Evolutionary conservation across 1,140 invertebrate species (phyloP).

Genomic region (Arctopsyche grandis): DNA sequence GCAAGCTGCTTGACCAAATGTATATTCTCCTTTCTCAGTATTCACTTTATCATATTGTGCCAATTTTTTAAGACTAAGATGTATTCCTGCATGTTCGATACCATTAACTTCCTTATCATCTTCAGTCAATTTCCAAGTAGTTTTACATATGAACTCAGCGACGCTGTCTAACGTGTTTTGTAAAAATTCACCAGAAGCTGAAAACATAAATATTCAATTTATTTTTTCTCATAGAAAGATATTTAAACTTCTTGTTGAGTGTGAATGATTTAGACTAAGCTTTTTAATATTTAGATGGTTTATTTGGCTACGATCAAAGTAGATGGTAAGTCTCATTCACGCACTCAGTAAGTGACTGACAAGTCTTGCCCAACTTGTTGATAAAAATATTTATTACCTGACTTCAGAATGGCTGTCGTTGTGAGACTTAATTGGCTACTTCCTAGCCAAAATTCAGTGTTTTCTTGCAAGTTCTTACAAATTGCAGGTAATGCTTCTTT

Average conservation of each 20-base stretch:
- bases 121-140: conserved; percentile 60
- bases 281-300: too few relatives aligned
- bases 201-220: conserved; percentile 40
- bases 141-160: conserved; percentile 57
- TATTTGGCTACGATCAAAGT: too few relatives aligned
- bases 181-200: conserved; percentile 42
- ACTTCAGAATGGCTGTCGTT: conserved; percentile 75
- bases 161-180: conserved; percentile 39
- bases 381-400: conserved; percentile 59
- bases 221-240: too few relatives aligned
- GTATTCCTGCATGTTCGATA: conserved; percentile 83
- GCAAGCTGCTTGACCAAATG: conserved; percentile 59
- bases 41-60: conserved; percentile 72
- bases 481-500: conserved; percentile 73
- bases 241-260: neutral
- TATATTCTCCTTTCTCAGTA: conserved; percentile 54
- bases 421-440: conserved; percentile 76
- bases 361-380: too few relatives aligned
- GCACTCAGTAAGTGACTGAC: too few relatives aligned
- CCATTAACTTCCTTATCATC: conserved; percentile 66
- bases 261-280: too few relatives aligned
- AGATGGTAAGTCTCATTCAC: too few relatives aligned
- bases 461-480: conserved; percentile 70
- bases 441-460: conserved; percentile 75
- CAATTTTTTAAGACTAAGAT: conserved; percentile 84